phyloP scores from a whole-genome alignment of 2,888 invertebrate species.

The Neoitamus cyanurus region DNA sequence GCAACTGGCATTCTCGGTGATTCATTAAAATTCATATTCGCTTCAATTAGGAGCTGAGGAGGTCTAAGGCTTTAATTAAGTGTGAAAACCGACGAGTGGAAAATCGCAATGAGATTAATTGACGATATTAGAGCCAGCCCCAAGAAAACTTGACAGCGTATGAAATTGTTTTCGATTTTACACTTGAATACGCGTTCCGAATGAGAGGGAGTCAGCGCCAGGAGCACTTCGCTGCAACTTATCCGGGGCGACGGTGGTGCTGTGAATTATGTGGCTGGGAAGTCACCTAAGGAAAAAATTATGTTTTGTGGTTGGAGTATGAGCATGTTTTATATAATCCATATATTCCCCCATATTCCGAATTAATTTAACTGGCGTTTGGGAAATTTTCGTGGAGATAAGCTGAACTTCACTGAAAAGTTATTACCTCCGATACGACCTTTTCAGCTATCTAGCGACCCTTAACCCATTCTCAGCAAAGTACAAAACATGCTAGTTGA shows the following conservation, averaged over 20 bases:
- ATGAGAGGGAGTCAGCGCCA: background rate
- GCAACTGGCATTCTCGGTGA: constrained; percentile 17
- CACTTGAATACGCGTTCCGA: constrained; percentile 11
- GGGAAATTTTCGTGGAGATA: background rate
- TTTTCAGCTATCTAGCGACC: background rate
- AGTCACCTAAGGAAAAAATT: background rate
- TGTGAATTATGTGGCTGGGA: background rate
- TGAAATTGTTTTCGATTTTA: constrained; percentile 37
- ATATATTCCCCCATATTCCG: background rate
- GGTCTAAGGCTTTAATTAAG: constrained; percentile 37
- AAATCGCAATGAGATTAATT: constrained; percentile 38
- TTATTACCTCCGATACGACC: background rate
- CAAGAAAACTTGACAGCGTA: constrained; percentile 25
- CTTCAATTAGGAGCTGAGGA: constrained; percentile 32
- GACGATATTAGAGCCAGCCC: constrained; percentile 13
- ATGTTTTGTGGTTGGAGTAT: background rate
- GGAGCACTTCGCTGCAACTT: background rate
- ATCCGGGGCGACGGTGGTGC: background rate
- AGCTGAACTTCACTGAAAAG: background rate
- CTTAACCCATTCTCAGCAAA: background rate
- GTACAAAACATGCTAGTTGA: background rate
- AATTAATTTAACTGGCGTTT: background rate
- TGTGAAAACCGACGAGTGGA: constrained; percentile 33
- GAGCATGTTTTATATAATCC: background rate
- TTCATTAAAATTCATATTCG: constrained; percentile 40